Base-by-base conservation (phyloP, 2,888 invertebrate genomes). In the Digitonthophagus gazella region DNA sequence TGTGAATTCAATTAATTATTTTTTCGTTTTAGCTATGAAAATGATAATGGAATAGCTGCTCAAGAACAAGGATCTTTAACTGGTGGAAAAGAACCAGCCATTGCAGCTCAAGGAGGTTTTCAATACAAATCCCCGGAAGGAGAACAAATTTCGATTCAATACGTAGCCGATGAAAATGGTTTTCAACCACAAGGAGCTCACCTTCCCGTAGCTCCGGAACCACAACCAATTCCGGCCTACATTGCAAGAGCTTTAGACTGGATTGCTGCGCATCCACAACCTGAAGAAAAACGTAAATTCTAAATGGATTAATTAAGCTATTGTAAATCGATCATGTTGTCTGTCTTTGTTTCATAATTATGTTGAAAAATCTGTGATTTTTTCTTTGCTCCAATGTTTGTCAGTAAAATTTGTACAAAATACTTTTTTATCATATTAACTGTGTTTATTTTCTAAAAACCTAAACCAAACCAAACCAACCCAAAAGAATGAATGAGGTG, bases 181-280 rank as follows among this genome's bases (percentile, higher is more conserved):
- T 91, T 88, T 85, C 88, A 87, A 72, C 87, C 91, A 20, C 81
- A 84, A 80, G 90, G 81, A 3, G 75, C 74, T 54, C 74, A 73
- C 67, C 68, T 77, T 16, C 82, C 90, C 71, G 74, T 74, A 8
- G 68, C 65, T 6, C 68, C 68, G 0, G 22, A 58, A 8, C 88
- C 90, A 16, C 90, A 90, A 16, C 90, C 90, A 75, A 87, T 81
- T 63, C 90, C 90, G 70, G 88, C 88, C 79, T 89, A 87, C 79
- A 91, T 91, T 75, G 88, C 89, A 78, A 89, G 89, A 78, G 89
- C 90, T 44, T 83, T 91, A 58, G 90, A 89, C 76, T 90, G 86
- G 80, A 83, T 89, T 74, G 87, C 88, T 22, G 87, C 88, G 15
- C 84, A 89, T 70, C 90, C 90, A 6, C 70, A 70, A 3, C 19